Base-by-base conservation (phyloP, 2,797 vertebrate species). In the Takifugu ocellatus region DNA sequence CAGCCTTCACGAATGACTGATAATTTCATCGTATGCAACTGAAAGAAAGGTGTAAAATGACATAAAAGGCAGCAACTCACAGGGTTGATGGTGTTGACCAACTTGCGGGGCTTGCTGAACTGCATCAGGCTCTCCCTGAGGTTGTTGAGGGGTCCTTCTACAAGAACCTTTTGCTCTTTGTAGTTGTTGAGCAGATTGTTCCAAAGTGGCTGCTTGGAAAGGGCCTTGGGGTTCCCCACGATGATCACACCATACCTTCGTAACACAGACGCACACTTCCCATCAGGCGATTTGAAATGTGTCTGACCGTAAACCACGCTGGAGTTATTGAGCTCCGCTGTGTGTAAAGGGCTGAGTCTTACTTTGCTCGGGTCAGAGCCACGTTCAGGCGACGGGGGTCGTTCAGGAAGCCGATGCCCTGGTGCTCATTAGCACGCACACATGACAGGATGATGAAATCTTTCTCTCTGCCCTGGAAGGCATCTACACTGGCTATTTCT, bases 361-460 rank as follows among this genome's bases (percentile, higher is more conserved):
- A 96, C 97, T 96, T 95, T 21, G 97, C 97, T 88, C 97, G 89
- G 12, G 97, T 99, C 43, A 99, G 92, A 11, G 97, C 97, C 62
- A 99, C 97, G 0, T 99, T 99, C 33, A 99, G 94, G 56, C 97
- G 93, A 6, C 97, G 88, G 3, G 97, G 97, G 82, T 99, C 97
- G 1, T 99, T 99, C 44, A 99, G 88, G 75, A 99, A 99, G 7
- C 97, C 97, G 0, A 99, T 99, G 25, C 97, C 97, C 83, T 99
- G 97, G 83, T 99, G 97, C 54, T 99, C 97, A 0, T 99, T 99
- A 72, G 97, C 97, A 52, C 97, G 91, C 51, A 99, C 97, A 0
- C 97, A 99, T 7, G 97, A 99, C 25, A 99, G 91, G 74, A 99
- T 99, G 81, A 99, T 99, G 68, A 99, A 98, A 82, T 99, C 97